Conservation (phyloP, 1,140 invertebrate species). For the Drosophila ficusphila region DNA sequence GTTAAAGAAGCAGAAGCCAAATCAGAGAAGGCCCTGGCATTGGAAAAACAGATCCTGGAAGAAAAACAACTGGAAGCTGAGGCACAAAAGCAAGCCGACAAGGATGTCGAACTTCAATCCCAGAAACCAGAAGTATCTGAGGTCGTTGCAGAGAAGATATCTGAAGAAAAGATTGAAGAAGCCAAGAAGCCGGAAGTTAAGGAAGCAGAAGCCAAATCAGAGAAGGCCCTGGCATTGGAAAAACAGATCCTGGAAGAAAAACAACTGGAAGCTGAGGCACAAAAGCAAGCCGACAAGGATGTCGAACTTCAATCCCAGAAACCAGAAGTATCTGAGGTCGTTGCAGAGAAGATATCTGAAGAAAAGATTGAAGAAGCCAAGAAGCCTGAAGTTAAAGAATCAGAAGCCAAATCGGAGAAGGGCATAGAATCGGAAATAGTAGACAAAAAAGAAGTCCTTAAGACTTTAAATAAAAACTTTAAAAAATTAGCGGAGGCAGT, state of each 20-base stretch:
- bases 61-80: conserved; percentile 22
- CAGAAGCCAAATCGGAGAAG: conserved; percentile 33
- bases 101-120: background rate
- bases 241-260: conserved; percentile 31
- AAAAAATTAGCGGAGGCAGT: background rate
- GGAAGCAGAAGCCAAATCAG: conserved; percentile 19
- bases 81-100: conserved; percentile 26
- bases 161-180: background rate
- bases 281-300: conserved; percentile 10
- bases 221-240: conserved; percentile 39
- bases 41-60: conserved; percentile 38
- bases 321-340: conserved; percentile 14
- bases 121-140: conserved; percentile 2
- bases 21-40: conserved; percentile 42
- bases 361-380: background rate
- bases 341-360: conserved; percentile 1
- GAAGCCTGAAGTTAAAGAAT: background rate
- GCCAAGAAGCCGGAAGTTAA: background rate
- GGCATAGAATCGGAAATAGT: background rate
- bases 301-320: background rate
- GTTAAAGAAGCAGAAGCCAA: conserved; percentile 14
- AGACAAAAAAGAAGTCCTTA: background rate
- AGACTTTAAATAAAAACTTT: background rate
- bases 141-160: background rate
- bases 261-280: conserved; percentile 19